A percentile compares a stretch with the other conserved stretches of the same genome.
These are phyloP conservation scores for Cavia aperea DNA, from an alignment of 2,113 vertebrate species.

Conservation along the genomic window DNA sequence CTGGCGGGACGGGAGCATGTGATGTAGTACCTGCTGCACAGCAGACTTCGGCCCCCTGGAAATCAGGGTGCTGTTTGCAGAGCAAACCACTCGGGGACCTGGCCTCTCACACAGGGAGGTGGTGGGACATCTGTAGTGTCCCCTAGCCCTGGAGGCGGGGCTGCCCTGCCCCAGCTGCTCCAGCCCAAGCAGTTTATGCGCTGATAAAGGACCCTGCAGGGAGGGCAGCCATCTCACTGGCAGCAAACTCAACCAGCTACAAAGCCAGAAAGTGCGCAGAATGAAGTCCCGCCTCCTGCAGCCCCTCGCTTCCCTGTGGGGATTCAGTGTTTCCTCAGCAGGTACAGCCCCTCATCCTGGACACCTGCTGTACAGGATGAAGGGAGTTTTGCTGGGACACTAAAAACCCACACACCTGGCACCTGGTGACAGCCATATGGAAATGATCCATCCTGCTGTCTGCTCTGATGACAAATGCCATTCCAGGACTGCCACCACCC, in stretches of 20 bases:
- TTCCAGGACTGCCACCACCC: background rate
- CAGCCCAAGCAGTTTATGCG: background rate
- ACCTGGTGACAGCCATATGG: background rate
- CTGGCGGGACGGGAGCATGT: background rate
- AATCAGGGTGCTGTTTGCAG: background rate
- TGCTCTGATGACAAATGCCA: too few species aligned
- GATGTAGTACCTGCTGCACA: background rate
- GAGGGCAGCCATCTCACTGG: background rate
- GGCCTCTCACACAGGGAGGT: background rate
- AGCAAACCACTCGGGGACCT: background rate
- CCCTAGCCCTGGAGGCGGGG: background rate
- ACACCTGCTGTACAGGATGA: background rate
- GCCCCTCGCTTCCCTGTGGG: background rate
- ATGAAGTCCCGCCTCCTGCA: fast-evolving
- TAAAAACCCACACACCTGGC: background rate
- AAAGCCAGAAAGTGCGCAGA: background rate
- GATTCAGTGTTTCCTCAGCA: background rate
- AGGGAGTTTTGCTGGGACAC: background rate
- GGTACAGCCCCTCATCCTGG: background rate
- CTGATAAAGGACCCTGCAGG: background rate
- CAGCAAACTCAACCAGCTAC: background rate
- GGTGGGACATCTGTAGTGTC: background rate
- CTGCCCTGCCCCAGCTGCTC: background rate
- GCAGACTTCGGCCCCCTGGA: background rate
- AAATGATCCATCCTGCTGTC: background rate